Percentiles rank a stretch among this genome's conserved stretches.
Conservation (phyloP, 1,140 invertebrate species). For the Penaeus indicus region DNA sequence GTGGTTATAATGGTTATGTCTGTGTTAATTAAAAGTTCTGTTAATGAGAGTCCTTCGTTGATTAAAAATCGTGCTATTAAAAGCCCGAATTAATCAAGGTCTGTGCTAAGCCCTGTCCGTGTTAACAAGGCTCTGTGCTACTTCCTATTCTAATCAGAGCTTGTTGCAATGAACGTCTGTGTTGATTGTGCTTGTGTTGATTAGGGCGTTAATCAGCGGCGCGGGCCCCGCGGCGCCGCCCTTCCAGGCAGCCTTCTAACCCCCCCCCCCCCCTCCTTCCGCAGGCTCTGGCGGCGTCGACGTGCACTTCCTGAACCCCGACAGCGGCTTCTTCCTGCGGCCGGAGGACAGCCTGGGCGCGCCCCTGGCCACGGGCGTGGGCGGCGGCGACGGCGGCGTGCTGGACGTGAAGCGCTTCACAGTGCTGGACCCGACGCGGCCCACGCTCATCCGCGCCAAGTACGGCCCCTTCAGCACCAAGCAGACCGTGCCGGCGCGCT, state of each 20-base stretch:
- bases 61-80: no score
- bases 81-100: no score
- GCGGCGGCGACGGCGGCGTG: slow-evolving; percentile 62
- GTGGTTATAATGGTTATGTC: no score
- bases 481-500: slow-evolving; percentile 91
- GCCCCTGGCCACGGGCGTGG: neutral
- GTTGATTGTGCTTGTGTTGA: no score
- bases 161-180: no score
- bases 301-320: slow-evolving; percentile 66
- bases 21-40: no score
- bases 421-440: slow-evolving; percentile 87
- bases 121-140: no score
- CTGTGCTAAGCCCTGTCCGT: no score
- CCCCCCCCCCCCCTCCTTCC: neutral
- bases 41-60: no score
- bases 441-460: slow-evolving; percentile 87
- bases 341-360: slow-evolving; percentile 43
- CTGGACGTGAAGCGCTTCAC: slow-evolving; percentile 78
- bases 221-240: no score
- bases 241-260: neutral
- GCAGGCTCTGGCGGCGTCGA: slow-evolving; percentile 55
- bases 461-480: slow-evolving; percentile 94
- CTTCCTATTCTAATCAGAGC: no score
- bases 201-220: neutral
- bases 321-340: slow-evolving; percentile 66